Conservation (phyloP, 2,797 vertebrate species). For the Oreochromis grahami region DNA sequence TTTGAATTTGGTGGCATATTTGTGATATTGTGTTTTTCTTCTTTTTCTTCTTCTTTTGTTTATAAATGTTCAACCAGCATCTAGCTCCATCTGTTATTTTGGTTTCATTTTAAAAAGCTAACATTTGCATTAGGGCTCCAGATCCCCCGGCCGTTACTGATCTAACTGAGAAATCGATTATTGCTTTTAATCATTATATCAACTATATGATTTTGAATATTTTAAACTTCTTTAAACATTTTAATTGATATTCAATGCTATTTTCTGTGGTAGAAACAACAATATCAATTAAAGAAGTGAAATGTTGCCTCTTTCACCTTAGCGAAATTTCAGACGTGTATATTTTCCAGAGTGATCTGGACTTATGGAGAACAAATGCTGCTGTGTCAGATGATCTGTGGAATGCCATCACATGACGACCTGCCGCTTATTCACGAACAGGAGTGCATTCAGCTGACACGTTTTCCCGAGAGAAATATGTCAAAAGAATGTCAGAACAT, state of each 20-base stretch:
- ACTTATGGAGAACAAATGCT: slow-evolving; percentile 5
- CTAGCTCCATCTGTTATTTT: background rate
- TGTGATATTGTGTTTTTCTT: background rate
- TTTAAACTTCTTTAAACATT: background rate
- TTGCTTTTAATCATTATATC: background rate
- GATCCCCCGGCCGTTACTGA: background rate
- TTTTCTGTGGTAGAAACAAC: background rate
- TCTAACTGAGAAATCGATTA: slow-evolving; percentile 2
- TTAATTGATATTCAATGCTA: background rate
- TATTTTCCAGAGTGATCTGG: background rate
- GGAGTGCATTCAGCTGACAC: slow-evolving; percentile 23
- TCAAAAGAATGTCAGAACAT: slow-evolving; percentile 8
- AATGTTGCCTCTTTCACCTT: background rate
- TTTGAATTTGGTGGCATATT: background rate
- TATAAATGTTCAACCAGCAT: background rate
- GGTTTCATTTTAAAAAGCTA: slow-evolving; percentile 7
- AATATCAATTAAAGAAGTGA: background rate
- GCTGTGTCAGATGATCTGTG: slow-evolving; percentile 18
- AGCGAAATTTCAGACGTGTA: background rate
- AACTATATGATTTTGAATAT: background rate
- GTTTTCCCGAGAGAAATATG: slow-evolving; percentile 30
- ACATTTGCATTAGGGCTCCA: background rate
- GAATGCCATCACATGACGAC: slow-evolving; percentile 32
- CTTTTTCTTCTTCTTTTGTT: background rate
- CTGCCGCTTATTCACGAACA: slow-evolving; percentile 15